phyloP scores from a whole-genome alignment of 2,797 vertebrate genomes.

The Bovichtus variegatus region DNA sequence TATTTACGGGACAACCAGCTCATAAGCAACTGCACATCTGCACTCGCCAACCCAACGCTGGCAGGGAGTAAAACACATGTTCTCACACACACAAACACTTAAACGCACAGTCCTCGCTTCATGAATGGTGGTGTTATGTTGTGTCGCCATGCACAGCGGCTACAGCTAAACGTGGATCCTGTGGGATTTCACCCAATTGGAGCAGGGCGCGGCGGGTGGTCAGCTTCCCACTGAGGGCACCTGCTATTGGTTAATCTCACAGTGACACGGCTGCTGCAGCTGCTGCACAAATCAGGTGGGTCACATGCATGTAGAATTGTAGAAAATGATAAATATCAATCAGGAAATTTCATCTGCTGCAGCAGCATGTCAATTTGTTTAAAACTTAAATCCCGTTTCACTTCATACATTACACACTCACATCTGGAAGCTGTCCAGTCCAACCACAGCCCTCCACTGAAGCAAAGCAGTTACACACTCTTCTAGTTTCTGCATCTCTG shows the following conservation, averaged over 20 bases:
- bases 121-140: constrained; percentile 1
- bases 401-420: constrained; percentile 2
- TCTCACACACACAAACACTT: constrained; percentile 18
- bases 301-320: too few species aligned
- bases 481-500: too few species aligned
- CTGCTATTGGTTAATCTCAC: constrained; percentile 59
- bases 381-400: not conserved
- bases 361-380: not conserved
- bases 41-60: not conserved
- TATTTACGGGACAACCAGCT: constrained; percentile 5
- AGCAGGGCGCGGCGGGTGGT: constrained; percentile 41
- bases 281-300: constrained; percentile 35
- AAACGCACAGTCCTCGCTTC: not conserved
- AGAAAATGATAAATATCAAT: constrained; percentile 21
- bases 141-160: constrained; percentile 2
- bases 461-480: too few species aligned
- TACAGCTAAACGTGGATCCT: constrained; percentile 23
- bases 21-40: constrained; percentile 38
- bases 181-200: constrained; percentile 39
- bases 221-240: constrained; percentile 58
- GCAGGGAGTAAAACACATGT: constrained; percentile 48
- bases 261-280: constrained; percentile 62
- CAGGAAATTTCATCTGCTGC: not conserved
- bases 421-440: constrained; percentile 59
- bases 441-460: constrained; percentile 32